These are phyloP conservation scores for Metellina segmentata DNA, from an alignment of 2,888 invertebrate genomes.

Conservation along the genomic window DNA sequence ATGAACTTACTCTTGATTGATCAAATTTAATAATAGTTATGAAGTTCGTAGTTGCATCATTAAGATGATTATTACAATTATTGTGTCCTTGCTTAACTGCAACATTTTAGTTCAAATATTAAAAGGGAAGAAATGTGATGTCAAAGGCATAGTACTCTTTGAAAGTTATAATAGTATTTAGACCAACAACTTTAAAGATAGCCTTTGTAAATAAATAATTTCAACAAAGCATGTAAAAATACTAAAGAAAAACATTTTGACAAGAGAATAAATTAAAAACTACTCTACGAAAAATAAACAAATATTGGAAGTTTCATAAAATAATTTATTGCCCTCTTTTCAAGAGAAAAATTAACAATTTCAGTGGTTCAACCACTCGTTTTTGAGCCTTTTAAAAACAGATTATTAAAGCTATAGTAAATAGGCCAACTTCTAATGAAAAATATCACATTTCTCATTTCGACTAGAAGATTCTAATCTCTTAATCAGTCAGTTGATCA, in stretches of 20 bases:
- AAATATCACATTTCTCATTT: constrained; percentile 57
- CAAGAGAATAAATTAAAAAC: background rate
- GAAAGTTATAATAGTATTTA: too few species aligned
- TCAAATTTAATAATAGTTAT: too few species aligned
- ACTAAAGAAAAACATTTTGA: background rate
- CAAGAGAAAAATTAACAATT: constrained; percentile 24
- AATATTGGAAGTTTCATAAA: constrained; percentile 2
- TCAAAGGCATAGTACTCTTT: too few species aligned
- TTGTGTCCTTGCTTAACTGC: too few species aligned
- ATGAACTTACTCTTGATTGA: too few species aligned
- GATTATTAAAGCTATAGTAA: constrained; percentile 2
- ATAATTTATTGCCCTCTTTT: constrained; percentile 39
- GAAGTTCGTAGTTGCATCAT: too few species aligned
- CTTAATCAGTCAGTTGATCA: constrained; percentile 14
- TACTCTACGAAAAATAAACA: background rate
- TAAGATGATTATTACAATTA: too few species aligned
- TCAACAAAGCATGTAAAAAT: background rate
- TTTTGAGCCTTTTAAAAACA: constrained; percentile 15
- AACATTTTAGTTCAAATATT: too few species aligned
- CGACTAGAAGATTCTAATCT: constrained; percentile 52
- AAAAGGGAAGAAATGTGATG: too few species aligned
- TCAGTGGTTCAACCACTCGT: background rate
- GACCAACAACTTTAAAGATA: too few species aligned
- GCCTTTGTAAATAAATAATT: background rate
- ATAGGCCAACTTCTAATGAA: constrained; percentile 14